Conservation (phyloP, 2,888 invertebrate species). For the Coelopa pilipes region DNA sequence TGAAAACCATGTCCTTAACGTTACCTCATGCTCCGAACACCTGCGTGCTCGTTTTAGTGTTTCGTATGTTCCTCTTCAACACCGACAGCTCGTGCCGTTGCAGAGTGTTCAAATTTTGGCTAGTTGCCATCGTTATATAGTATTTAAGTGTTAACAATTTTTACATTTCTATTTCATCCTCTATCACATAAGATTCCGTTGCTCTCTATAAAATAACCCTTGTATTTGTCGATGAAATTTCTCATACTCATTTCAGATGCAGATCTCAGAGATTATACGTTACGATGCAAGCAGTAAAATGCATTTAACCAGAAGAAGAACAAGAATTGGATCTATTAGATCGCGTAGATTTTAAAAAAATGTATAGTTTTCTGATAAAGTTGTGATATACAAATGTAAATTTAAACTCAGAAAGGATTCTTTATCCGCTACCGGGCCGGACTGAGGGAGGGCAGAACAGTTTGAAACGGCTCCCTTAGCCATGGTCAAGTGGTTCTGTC, state of each 20-base stretch:
- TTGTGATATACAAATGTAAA: too few relatives aligned
- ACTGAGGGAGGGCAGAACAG: too few relatives aligned
- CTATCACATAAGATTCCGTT: constrained; percentile 55
- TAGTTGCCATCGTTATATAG: too few relatives aligned
- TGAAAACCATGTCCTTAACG: constrained; percentile 23
- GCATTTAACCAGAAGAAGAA: background rate
- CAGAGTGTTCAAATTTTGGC: too few relatives aligned
- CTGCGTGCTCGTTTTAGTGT: background rate
- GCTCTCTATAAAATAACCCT: constrained; percentile 35
- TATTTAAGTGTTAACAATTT: constrained; percentile 34
- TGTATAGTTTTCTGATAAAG: too few relatives aligned
- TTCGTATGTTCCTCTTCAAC: background rate
- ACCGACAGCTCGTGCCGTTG: too few relatives aligned
- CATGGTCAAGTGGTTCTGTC: background rate
- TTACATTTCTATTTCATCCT: constrained; percentile 48
- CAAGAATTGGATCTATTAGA: background rate
- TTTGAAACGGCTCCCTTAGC: too few relatives aligned
- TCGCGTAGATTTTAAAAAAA: too few relatives aligned
- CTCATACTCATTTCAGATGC: constrained; percentile 35
- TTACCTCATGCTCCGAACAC: background rate
- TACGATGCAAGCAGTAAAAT: background rate
- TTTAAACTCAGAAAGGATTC: too few relatives aligned
- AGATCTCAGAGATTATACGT: constrained; percentile 14
- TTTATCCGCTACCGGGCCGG: too few relatives aligned
- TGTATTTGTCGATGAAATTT: constrained; percentile 26